Percentiles rank a stretch among this genome's conserved stretches.
phyloP scores from a whole-genome alignment of 2,113 vertebrate species.

The Chloropsis cyanopogon region DNA sequence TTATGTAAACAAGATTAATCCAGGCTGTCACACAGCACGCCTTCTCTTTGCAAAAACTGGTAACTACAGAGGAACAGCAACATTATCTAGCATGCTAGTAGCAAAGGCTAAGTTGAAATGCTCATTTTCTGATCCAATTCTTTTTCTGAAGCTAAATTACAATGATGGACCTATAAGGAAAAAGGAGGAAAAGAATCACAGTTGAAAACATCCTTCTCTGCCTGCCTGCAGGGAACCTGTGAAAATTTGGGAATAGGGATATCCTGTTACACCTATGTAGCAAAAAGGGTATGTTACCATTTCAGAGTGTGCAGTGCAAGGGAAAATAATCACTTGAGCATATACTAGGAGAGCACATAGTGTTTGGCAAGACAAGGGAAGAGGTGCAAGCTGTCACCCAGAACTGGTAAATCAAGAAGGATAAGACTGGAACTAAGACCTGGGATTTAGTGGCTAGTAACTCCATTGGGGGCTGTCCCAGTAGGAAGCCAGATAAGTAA shows the following conservation, averaged over 20 bases:
- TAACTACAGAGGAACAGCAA: neutral
- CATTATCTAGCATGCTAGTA: neutral
- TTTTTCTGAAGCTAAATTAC: neutral
- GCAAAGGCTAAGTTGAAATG: neutral
- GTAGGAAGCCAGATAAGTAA: neutral
- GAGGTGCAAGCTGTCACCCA: neutral
- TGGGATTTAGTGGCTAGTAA: neutral
- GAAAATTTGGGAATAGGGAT: neutral
- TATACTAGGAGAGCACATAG: neutral
- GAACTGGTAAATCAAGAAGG: constrained; percentile 6
- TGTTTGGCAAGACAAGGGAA: neutral
- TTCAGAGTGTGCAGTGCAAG: neutral
- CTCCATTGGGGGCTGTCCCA: neutral
- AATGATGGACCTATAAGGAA: neutral
- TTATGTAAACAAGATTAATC: neutral
- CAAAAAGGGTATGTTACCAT: neutral
- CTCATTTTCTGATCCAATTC: neutral
- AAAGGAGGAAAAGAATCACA: neutral
- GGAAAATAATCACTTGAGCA: neutral
- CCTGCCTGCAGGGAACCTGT: neutral
- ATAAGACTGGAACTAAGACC: neutral
- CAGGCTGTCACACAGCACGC: neutral
- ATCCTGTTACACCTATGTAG: neutral
- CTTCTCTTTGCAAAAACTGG: neutral
- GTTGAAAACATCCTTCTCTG: neutral